Percentiles rank a stretch among this genome's conserved stretches.
Evolutionary conservation across 1,140 invertebrate genomes (phyloP).

Genomic region (Archivesica marissinica): DNA sequence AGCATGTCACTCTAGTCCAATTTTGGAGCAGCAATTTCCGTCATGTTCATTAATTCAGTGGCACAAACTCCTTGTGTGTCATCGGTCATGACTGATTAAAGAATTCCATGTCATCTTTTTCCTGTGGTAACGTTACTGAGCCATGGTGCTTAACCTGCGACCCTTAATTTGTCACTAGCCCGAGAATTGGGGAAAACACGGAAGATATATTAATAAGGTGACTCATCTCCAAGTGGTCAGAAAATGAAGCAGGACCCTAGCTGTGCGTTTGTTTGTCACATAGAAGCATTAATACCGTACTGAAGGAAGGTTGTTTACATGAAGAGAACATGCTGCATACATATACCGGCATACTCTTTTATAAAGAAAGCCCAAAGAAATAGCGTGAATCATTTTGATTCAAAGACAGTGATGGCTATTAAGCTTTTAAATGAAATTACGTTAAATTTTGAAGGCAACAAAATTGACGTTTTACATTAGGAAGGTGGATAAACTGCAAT

Average conservation of each 20-base stretch:
- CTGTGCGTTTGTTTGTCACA: too few species aligned
- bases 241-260: not conserved
- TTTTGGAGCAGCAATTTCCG: conserved; percentile 22
- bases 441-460: too few species aligned
- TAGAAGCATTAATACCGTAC: too few species aligned
- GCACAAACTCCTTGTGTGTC: not conserved
- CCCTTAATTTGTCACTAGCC: conserved; percentile 47
- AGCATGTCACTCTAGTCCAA: conserved; percentile 30
- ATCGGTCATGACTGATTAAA: conserved; percentile 45
- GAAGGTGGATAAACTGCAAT: too few species aligned
- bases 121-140: conserved; percentile 18
- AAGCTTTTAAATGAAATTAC: too few species aligned
- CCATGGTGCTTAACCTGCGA: conserved; percentile 29
- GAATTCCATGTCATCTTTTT: conserved; percentile 50
- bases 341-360: too few species aligned
- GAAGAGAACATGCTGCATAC: too few species aligned
- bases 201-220: not conserved
- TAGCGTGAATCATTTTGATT: too few species aligned
- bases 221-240: not conserved
- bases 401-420: too few species aligned
- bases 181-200: conserved; percentile 6
- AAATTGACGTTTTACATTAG: too few species aligned
- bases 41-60: conserved; percentile 40
- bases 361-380: too few species aligned
- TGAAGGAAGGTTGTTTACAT: too few species aligned